A percentile compares a stretch with the other conserved stretches of the same genome.
These are phyloP conservation scores for Nysson spinosus DNA, from an alignment of 2,888 invertebrate genomes.

Conservation along the genomic window DNA sequence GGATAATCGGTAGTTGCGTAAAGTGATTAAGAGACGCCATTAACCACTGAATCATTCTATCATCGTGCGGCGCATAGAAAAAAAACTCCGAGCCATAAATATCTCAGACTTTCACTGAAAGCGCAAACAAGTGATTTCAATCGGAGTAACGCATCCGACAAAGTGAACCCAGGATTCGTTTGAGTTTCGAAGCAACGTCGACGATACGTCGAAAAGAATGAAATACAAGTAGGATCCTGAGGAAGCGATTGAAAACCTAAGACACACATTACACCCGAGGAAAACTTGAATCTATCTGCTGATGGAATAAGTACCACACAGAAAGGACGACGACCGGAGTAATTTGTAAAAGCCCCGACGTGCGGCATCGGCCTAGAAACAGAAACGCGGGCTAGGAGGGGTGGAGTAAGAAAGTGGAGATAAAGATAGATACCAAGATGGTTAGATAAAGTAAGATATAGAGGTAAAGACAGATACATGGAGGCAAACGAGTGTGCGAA, in stretches of 20 bases:
- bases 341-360: constrained; percentile 45
- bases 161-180: too few species aligned
- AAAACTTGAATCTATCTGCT: constrained; percentile 39
- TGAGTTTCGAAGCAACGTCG: too few species aligned
- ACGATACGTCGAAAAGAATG: too few species aligned
- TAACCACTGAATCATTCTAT: constrained; percentile 36
- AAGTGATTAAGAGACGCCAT: constrained; percentile 40
- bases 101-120: constrained; percentile 30
- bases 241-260: not conserved
- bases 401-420: constrained; percentile 3
- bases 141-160: too few species aligned
- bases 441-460: constrained; percentile 7
- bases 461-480: not conserved
- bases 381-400: constrained; percentile 10
- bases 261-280: not conserved
- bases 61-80: not conserved
- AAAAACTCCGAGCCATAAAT: too few species aligned
- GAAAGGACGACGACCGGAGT: constrained; percentile 27
- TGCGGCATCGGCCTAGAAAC: constrained; percentile 15
- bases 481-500: constrained; percentile 1
- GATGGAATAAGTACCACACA: constrained; percentile 49
- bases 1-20: constrained; percentile 47
- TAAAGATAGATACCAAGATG: constrained; percentile 13
- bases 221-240: not conserved
- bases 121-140: too few species aligned